Evolutionary conservation across 2,888 invertebrate genomes (phyloP), one percentile per base, ranked within the genome.

Genomic region (Drosophila differens): DNA sequence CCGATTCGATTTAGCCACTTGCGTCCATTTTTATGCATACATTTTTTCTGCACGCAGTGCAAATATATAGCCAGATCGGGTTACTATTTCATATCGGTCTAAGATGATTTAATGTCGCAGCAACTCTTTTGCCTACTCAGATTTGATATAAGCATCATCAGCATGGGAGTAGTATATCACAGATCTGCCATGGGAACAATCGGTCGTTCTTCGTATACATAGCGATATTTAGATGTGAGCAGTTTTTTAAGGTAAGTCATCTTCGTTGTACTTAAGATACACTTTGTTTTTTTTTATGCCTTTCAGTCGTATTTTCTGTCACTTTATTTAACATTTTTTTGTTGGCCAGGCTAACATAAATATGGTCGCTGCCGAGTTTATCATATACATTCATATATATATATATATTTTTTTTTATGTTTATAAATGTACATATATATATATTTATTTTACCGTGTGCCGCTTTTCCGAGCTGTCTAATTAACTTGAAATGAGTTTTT

Each of bases 401-500:
- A 16, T n/a, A 14, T 41, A 16, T 28, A 0, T 33, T 9, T 22
- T 28, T 41, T 28, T 44, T 32, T 35, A 41, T 49, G 12, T 51
- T 4, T 41, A 10, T 9, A n/a, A 19, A 5, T 37, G 6, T 51
- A 49, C 10, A 19, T 32, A 0, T 37, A 16, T 25, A 16, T 25
- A 10, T 37, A 25, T 33, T 47, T 37, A 44, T 65, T 53, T 28
- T 30, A 33, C 30, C 55, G 61, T 73, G 49, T 64, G 30, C 30
- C 60, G 52, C 64, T 33, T 25, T 62, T 2, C 16, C 25, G 47
- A 47, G 47, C 47, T 65, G 69, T 61, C 77, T 76, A 89, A 85
- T 85, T 85, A 85, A 81, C 89, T 84, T 81, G 75, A 82, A 82
- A 78, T 85, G 81, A 81, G 76, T 82, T 80, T 81, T 80, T 78